phyloP scores from a whole-genome alignment of 2,888 invertebrate species.

The Pammene aurita region DNA sequence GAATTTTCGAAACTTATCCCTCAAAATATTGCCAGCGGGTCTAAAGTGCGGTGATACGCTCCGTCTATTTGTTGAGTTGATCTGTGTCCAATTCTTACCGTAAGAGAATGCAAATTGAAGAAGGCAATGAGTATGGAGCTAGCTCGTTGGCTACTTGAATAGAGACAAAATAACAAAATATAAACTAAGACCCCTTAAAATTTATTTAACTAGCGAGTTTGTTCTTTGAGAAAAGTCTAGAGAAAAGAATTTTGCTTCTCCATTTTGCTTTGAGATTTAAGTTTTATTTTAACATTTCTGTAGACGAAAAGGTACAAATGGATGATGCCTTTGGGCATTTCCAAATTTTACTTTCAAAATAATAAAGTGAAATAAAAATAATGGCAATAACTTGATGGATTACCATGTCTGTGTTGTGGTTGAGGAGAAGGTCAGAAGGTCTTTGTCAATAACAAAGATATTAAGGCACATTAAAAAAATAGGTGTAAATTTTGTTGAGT shows the following conservation, averaged over 20 bases:
- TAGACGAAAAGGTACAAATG: not conserved
- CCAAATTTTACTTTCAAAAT: not conserved
- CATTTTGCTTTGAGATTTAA: not conserved
- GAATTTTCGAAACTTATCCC: too few relatives aligned
- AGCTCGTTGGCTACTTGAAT: not conserved
- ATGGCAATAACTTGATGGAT: too few relatives aligned
- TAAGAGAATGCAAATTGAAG: constrained; percentile 5
- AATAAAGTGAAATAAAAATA: not conserved
- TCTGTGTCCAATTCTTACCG: not conserved
- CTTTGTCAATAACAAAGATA: too few relatives aligned
- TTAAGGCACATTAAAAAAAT: too few relatives aligned
- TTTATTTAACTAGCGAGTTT: not conserved
- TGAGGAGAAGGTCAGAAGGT: not conserved
- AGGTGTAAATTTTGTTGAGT: too few relatives aligned
- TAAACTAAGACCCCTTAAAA: not conserved
- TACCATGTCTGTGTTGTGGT: too few relatives aligned
- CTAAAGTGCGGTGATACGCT: too few relatives aligned
- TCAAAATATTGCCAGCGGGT: too few relatives aligned
- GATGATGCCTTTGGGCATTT: not conserved
- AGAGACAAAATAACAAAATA: not conserved
- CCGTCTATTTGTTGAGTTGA: not conserved
- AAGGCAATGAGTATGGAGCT: not conserved
- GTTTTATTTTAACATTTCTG: too few relatives aligned
- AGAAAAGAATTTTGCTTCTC: not conserved
- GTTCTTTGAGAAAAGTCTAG: not conserved